Base-by-base conservation (phyloP, 1,140 invertebrate species). In the Cyclargus thomasi region DNA sequence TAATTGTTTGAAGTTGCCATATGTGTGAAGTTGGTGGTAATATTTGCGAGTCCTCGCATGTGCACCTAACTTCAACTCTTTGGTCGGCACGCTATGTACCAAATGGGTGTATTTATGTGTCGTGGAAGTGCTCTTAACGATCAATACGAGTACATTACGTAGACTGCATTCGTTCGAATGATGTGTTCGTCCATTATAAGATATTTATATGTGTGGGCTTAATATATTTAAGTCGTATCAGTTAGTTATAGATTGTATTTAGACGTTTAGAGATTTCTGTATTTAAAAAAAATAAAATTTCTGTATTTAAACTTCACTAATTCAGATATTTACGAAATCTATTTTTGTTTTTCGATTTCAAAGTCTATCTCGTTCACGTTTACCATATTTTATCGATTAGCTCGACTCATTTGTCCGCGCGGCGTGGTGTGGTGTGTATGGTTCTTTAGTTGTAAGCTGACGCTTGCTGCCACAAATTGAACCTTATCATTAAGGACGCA, bases 121-220 rank as follows among this genome's bases (percentile, higher is more conserved):
- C 72, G 78, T 80, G 69, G 78, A 85, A 83, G 80, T 86, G 80
- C 81, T 83, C 81, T 86, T 82, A 84, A 80, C 77, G 78, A 71
- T 85, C 80, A 84, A 80, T 77, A 80, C 76, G 74, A 79, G 75
- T 83, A 81, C 76, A 75, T 83, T 80, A 77, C 78, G 82, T 88
- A 90, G 86, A 90, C 87, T 90, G 87, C 83, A 87, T 87, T 88
- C 83, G 75, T 79, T 88, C 76, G 85, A 90, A 87, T 88, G 82
- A 84, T 87, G 87, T 90, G 87, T 90, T 90, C 87, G 87, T 90
- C 87, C 87, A 90, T 85, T 90, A 74, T 77, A 82, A 84, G 88
- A 81, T 80, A 82, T 86, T 80, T 82, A 77, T 83, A 83, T 87
- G 78, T 74, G 78, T 85, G 55, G 55, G 55, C 55, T 59, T 59